phyloP scores from a whole-genome alignment of 2,888 invertebrate genomes.

The Limnephilus lunatus region DNA sequence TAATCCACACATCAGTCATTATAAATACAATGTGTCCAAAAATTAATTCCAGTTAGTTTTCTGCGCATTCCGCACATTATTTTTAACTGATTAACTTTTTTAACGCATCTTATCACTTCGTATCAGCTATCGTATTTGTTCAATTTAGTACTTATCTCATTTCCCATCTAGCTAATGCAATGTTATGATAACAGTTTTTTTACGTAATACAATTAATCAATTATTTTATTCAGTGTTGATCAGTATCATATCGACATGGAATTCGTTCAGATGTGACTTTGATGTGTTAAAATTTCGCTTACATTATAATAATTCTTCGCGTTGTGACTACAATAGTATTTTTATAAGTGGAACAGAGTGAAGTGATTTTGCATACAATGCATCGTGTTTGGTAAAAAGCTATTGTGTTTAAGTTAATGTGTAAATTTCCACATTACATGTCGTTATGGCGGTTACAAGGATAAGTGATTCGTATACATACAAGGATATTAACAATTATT shows the following conservation, averaged over 20 bases:
- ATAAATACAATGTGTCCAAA: not conserved
- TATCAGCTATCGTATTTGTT: not conserved
- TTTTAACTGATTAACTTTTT: not conserved
- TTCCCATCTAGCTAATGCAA: not conserved
- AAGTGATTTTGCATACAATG: not conserved
- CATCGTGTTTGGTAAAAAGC: not conserved
- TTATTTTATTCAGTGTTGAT: not conserved
- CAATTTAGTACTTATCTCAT: not conserved
- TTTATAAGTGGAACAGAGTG: not conserved
- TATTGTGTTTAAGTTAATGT: not conserved
- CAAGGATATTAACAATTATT: constrained; percentile 53
- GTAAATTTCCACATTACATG: not conserved
- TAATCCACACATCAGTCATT: not conserved
- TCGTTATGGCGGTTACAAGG: constrained; percentile 43
- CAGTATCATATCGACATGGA: not conserved
- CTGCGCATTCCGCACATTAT: not conserved
- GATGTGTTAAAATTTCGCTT: too few relatives aligned
- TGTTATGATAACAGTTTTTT: not conserved
- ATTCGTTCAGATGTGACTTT: not conserved
- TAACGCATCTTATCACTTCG: not conserved
- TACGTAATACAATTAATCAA: not conserved
- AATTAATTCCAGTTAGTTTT: not conserved
- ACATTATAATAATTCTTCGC: not conserved
- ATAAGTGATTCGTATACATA: constrained; percentile 55
- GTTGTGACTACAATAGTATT: not conserved